Conservation (phyloP, 2,888 invertebrate species). For the Diadegma fenestrale region DNA sequence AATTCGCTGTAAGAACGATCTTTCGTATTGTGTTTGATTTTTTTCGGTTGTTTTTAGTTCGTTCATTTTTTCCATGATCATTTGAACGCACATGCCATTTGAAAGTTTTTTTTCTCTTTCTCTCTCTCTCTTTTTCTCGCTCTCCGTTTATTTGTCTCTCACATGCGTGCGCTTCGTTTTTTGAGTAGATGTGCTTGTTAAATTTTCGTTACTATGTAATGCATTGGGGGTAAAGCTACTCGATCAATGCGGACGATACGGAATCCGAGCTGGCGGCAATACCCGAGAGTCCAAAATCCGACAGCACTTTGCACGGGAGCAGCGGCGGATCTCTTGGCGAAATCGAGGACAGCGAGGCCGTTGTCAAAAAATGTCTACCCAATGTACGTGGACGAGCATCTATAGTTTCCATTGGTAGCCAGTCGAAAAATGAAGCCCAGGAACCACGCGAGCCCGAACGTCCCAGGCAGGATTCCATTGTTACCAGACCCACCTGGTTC, state of each 20-base stretch:
- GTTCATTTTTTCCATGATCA: conserved; percentile 8
- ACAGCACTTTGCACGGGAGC: conserved; percentile 93
- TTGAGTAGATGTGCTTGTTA: conserved; percentile 76
- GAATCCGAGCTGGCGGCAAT: conserved; percentile 96
- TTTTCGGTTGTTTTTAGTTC: background rate
- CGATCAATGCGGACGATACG: conserved; percentile 92
- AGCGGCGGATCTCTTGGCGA: conserved; percentile 82
- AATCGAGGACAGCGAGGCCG: conserved; percentile 78
- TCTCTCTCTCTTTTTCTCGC: conserved; percentile 18
- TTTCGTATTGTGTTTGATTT: conserved; percentile 13
- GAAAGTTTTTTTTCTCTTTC: conserved; percentile 6
- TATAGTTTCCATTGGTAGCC: conserved; percentile 61
- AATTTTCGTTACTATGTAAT: conserved; percentile 77
- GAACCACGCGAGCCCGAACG: conserved; percentile 67
- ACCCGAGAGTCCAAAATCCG: conserved; percentile 95
- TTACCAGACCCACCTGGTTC: conserved; percentile 86
- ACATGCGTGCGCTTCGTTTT: conserved; percentile 74
- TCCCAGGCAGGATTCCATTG: conserved; percentile 68
- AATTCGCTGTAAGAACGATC: conserved; percentile 50
- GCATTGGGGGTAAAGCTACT: conserved; percentile 79
- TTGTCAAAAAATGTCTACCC: conserved; percentile 71
- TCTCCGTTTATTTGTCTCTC: conserved; percentile 9
- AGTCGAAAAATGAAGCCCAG: conserved; percentile 85
- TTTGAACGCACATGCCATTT: conserved; percentile 17
- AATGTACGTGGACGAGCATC: conserved; percentile 64